Evolutionary conservation across 2,888 invertebrate species (phyloP), one percentile per base, ranked within the genome.

Genomic region (Mythimna impura): DNA sequence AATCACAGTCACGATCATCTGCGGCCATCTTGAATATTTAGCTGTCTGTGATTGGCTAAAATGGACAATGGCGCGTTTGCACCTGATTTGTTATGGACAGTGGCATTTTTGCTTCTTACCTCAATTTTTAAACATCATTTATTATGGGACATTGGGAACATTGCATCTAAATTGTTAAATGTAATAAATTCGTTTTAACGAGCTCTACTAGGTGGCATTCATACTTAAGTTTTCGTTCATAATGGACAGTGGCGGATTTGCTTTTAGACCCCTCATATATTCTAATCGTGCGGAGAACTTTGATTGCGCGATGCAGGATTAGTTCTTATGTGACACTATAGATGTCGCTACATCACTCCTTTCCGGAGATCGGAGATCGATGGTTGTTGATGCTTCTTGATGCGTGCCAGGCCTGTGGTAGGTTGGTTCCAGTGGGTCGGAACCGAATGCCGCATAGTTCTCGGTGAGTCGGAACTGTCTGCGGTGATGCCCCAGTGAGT

Each of bases 51-150:
- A 66, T 58, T 66, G 66, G 66, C 40, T 43, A n/a, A 57, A 43
- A 43, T 57, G 66, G 57, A 66, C 57, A 66, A 57, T 66, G 57
- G 66, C 66, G 66, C 0, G 40, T 66, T 57, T 66, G 66, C 57
- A 57, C 40, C 0, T 66, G 57, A 66, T 57, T 57, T 0, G 57
- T 66, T 57, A 0, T 0, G 66, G 57, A 66, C 66, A 66, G 40
- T 66, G 57, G 40, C 40, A 0, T 57, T 57, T 57, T 66, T 66
- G 66, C 66, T 66, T 66, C 66, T 66, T 0, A 66, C 57, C 30
- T 43, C 0, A 66, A 66, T 0, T 57, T 66, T 66, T 57, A 57
- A 57, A 66, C 40, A 40, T 0, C 22, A 66, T 55, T 66, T 66
- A 40, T 54, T 66, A 66, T 55, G 66, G 40, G 66, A 55, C 66